Base-by-base conservation (phyloP, 2,113 vertebrate species). In the Charina bottae region DNA sequence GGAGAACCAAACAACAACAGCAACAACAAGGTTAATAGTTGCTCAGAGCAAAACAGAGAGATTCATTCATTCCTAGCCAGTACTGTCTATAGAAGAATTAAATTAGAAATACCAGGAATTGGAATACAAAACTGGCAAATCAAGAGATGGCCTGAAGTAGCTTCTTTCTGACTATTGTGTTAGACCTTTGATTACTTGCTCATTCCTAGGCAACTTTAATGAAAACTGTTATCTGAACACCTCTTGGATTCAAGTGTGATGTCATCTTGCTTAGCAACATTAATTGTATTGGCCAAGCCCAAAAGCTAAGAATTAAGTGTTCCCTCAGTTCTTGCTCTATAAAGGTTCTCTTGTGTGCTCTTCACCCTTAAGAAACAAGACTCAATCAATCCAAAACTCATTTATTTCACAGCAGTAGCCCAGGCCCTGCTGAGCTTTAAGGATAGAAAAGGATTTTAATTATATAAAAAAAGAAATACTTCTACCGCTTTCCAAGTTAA, bases 181-280 rank as follows among this genome's bases (percentile, higher is more conserved):
- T 93, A 42, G 83, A 42, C n/a, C 42, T 95, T 96, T 94, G 91
- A 64, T 60, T 90, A 87, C 24, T 88, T 64, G 94, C 90, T 86
- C 8, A 42, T 94, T 68, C 92, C 33, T 9, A 93, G 85, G 93
- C 11, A 64, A 1, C 9, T 92, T 91, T 92, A 89, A 53, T 90
- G 9, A 94, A 72, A 94, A 90, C 60, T 89, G 2, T 54, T 78
- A 42, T 54, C 90, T 28, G 24, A 92, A n/a, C 53, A 1, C n/a
- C 72, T 59, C 37, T 96, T 28, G 53, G 62, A 91, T 94, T 90
- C 87, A 96, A 94, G 7, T 23, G 72, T 95, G 92, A 95, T 91
- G 53, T 96, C 91, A 95, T 93, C 88, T n/a, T 95, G 24, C 78
- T 83, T 90, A 78, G 59, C 85, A 94, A 93, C 92, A 72, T 28